phyloP scores from a whole-genome alignment of 2,888 invertebrate species.

The Drosophila helvetica region DNA sequence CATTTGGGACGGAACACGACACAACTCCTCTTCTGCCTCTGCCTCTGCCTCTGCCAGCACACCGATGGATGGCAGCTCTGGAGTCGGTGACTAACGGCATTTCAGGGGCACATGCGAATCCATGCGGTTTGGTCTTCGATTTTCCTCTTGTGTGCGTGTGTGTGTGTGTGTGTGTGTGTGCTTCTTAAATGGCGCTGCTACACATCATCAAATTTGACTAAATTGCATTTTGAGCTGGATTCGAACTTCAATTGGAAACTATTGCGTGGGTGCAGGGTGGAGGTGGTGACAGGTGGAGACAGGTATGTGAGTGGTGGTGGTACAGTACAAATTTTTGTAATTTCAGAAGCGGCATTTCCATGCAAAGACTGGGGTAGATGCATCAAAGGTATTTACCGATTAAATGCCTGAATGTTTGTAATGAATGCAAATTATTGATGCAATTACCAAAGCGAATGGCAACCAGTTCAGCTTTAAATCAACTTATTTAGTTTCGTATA shows the following conservation, averaged over 20 bases:
- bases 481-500: no score
- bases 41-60: neutral
- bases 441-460: no score
- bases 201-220: slow-evolving; percentile 67
- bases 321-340: neutral
- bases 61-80: slow-evolving; percentile 14
- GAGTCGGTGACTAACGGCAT: slow-evolving; percentile 36
- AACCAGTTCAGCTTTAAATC: no score
- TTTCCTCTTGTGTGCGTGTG: neutral
- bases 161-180: slow-evolving; percentile 30
- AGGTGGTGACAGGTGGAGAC: slow-evolving; percentile 19
- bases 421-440: no score
- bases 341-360: no score
- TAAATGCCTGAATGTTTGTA: no score
- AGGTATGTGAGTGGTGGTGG: neutral
- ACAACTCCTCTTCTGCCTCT: slow-evolving; percentile 6
- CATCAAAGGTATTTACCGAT: no score
- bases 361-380: no score
- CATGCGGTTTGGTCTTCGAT: slow-evolving; percentile 20
- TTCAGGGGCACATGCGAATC: slow-evolving; percentile 43
- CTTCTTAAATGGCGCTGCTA: slow-evolving; percentile 28
- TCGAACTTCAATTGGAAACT: slow-evolving; percentile 64
- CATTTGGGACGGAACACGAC: slow-evolving; percentile 63
- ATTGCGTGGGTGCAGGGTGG: slow-evolving; percentile 1
- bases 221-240: slow-evolving; percentile 60